A percentile compares a stretch with the other conserved stretches of the same genome.
phyloP scores from a whole-genome alignment of 2,113 vertebrate genomes.

The Melanerpes formicivorus region DNA sequence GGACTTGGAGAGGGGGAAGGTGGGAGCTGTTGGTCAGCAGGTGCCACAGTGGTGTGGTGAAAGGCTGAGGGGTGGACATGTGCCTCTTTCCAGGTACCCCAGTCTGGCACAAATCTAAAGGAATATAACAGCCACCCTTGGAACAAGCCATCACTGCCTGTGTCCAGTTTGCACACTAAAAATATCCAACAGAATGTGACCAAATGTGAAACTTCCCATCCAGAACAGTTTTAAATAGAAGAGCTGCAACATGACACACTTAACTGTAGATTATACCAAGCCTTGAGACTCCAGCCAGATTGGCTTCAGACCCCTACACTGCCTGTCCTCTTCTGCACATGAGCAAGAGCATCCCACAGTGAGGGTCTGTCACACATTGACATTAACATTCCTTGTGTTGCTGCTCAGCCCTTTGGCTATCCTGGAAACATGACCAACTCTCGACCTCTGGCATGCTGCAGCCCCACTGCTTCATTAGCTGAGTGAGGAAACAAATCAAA shows the following conservation, averaged over 20 bases:
- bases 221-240: not conserved
- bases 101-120: not conserved
- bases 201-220: not conserved
- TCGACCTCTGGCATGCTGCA: not conserved
- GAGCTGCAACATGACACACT: not conserved
- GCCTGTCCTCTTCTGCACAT: not conserved
- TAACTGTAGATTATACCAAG: not conserved
- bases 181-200: not conserved
- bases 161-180: not conserved
- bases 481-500: not conserved
- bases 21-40: not conserved
- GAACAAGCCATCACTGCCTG: not conserved
- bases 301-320: not conserved
- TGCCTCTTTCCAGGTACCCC: not conserved
- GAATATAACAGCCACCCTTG: not conserved
- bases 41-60: not conserved
- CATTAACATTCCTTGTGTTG: not conserved
- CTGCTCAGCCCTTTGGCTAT: not conserved
- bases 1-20: not conserved
- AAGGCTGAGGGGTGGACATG: not conserved
- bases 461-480: not conserved
- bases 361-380: not conserved
- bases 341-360: not conserved
- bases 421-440: rapidly evolving
- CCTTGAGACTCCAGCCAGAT: not conserved